Base-by-base conservation (phyloP, 2,113 vertebrate species). In the Oenanthe melanoleuca region DNA sequence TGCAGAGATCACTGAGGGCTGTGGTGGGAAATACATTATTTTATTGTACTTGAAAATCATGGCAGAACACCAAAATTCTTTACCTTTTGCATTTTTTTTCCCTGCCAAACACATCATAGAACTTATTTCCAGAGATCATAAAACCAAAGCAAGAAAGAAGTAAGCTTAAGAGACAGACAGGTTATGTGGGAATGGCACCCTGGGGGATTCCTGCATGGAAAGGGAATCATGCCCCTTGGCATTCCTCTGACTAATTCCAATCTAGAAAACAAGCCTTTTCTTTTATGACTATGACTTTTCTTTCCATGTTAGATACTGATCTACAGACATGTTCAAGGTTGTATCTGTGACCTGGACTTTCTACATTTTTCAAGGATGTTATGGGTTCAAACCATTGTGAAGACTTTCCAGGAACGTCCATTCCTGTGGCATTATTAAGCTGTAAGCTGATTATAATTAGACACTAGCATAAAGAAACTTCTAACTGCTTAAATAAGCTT, bases 401-500 rank as follows among this genome's bases (percentile, higher is more conserved):
- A 53, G 81, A 56, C 44, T 80, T 92, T 47, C 74, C 75, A 94
- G 72, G 71, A 84, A 79, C 1, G 2, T 47, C 81, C 65, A 44
- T 92, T 84, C 82, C 88, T 86, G 50, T 18, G 53, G 33, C 64
- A 33, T 55, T 70, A 40, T 15, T 24, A 85, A 90, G 59, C 42
- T 82, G 29, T 47, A 66, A 82, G 34, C 17, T 29, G 79, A 44
- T 87, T 74, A 59, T 83, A 92, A 80, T 53, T 55, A 88, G 81
- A 61, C 47, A 67, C 28, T 4, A 64, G 49, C 28, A 50, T 42
- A 82, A 86, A 78, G 60, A 64, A 96, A 64, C 63, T 20, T 70
- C 17, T 70, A 65, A 74, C 52, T 84, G 64, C 72, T 96, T 92
- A 96, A 96, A 90, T 64, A 72, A 64, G 67, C 60, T 53, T 72